Evolutionary conservation across 1,140 invertebrate species (phyloP), one percentile per base, ranked within the genome.

Genomic region (Lepidurus arcticus): DNA sequence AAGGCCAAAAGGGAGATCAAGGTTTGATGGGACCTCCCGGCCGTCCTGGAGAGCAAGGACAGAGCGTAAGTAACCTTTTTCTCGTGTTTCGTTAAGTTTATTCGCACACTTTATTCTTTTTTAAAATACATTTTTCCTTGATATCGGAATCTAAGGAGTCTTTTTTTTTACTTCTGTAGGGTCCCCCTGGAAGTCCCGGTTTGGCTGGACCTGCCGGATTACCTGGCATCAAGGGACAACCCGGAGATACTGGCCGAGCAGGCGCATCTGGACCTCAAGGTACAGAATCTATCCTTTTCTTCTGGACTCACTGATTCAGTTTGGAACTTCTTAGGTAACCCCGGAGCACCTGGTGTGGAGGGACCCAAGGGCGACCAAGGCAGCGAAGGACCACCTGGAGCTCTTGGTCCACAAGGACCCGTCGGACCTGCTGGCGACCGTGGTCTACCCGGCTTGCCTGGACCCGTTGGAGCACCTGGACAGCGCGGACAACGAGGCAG

Each of bases 21-120:
- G 94, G 94, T 45, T 85, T 90, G 75, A 89, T 89, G 84, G 92
- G 91, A 34, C 86, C 90, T 42, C 90, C 90, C 78, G 93, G 92
- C 79, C 84, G 90, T 82, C 87, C 89, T 44, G 93, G 93, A 83
- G 91, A 92, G 82, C 84, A 89, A 78, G 92, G 92, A 79, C 86
- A 86, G 79, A 86, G 88, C 76, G 91, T 91, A 86, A 43, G 78
- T 78, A 3, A 26, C 34, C 1, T 34, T 34, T 34, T 34, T 34
- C 3, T 34, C 4, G 4, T 4, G 34, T 34, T 34, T 34, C 2
- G 4, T 34, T 4, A 3, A 34, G 34, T 34, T 26, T 26, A 34
- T 34, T 34, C 24, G 24, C 24, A 24, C 24, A 24, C 24, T 24
- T 24, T 24, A 0, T 24, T 24, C 24, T 24, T 24, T 24, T 24